A percentile compares a stretch with the other conserved stretches of the same genome.
phyloP scores from a whole-genome alignment of 2,113 vertebrate species.

The Dolichallabes microphthalmus region DNA sequence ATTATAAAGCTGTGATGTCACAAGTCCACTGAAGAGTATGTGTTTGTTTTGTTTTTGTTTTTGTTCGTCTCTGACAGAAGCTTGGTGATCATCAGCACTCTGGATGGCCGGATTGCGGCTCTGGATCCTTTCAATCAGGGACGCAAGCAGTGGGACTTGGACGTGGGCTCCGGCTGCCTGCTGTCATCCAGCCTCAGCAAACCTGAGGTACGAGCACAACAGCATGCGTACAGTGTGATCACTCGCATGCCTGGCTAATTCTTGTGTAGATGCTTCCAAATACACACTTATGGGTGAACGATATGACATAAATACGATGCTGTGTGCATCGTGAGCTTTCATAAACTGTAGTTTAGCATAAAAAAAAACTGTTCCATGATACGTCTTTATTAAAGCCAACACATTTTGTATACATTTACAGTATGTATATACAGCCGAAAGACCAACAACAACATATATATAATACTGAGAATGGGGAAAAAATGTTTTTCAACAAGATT shows the following conservation, averaged over 20 bases:
- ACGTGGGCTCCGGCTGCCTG: slow-evolving; percentile 91
- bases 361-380: background rate
- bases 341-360: background rate
- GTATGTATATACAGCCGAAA: no score
- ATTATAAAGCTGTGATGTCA: background rate
- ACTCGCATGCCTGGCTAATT: background rate
- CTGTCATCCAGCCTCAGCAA: slow-evolving; percentile 96
- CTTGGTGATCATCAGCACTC: slow-evolving; percentile 93
- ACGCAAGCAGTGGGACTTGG: slow-evolving; percentile 94
- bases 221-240: background rate
- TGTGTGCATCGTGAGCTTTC: no score
- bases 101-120: slow-evolving; percentile 92
- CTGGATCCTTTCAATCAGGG: slow-evolving; percentile 92
- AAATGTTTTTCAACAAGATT: background rate
- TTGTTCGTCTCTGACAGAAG: slow-evolving; percentile 70
- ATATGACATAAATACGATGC: background rate
- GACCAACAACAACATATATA: no score
- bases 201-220: slow-evolving; percentile 80
- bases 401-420: no score
- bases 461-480: background rate
- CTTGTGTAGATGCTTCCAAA: background rate
- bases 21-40: background rate
- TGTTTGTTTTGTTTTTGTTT: slow-evolving; percentile 6
- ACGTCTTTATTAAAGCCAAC: no score
- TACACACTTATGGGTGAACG: background rate